Evolutionary conservation across 2,113 vertebrate species (phyloP).

Genomic region (Cichladusa arquata): DNA sequence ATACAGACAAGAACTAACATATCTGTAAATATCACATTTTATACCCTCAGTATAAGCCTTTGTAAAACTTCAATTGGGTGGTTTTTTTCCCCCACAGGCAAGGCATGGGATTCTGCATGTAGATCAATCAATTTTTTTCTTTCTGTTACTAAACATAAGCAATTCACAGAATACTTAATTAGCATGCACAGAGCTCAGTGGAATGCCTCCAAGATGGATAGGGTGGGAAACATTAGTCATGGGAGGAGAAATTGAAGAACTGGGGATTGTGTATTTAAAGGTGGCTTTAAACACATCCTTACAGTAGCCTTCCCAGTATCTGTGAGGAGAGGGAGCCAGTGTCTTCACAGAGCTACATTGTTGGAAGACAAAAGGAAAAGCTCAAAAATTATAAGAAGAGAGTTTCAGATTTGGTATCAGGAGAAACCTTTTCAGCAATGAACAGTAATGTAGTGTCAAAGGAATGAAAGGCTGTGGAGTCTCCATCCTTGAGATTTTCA

Average conservation of each 20-base stretch:
- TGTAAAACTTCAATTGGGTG: background rate
- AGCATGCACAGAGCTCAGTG: background rate
- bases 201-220: background rate
- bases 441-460: background rate
- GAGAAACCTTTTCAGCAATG: background rate
- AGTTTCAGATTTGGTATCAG: background rate
- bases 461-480: background rate
- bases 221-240: background rate
- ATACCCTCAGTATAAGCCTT: background rate
- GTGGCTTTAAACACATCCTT: background rate
- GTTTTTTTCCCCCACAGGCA: fast-evolving
- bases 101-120: background rate
- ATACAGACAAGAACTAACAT: background rate
- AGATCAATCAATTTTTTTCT: background rate
- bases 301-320: background rate
- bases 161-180: background rate
- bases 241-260: background rate
- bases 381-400: background rate
- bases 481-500: background rate
- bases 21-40: background rate
- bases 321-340: background rate
- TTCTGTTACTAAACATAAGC: background rate
- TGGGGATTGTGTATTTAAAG: background rate
- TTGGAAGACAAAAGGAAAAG: background rate
- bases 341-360: background rate